Conservation (phyloP, 2,888 invertebrate genomes). For the Ichneumoninae sp. region DNA sequence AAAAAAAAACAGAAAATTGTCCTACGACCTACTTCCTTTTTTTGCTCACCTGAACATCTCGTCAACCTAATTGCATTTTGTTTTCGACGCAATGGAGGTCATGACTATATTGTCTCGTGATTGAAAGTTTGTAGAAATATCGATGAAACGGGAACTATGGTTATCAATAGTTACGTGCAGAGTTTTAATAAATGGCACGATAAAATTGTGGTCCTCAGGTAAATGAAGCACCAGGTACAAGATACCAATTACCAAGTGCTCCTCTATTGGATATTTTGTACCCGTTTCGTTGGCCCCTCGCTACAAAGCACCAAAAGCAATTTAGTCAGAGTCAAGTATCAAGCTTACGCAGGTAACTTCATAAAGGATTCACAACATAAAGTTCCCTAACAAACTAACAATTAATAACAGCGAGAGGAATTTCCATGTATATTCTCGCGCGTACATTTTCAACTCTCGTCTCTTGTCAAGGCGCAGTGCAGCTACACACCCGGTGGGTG, state of each 20-base stretch:
- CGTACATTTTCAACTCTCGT: constrained; percentile 35
- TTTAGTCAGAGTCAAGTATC: constrained; percentile 22
- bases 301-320: constrained; percentile 29
- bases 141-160: not conserved
- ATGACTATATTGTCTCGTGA: not conserved
- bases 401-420: constrained; percentile 24
- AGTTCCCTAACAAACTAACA: constrained; percentile 54
- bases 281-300: not conserved
- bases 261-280: not conserved
- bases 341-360: constrained; percentile 35
- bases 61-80: constrained; percentile 9
- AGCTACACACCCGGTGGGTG: constrained; percentile 6
- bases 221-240: not conserved
- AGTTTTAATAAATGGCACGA: not conserved
- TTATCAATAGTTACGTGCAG: not conserved
- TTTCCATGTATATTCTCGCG: constrained; percentile 1
- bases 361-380: constrained; percentile 59
- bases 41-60: constrained; percentile 8
- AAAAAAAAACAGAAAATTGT: not conserved
- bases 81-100: not conserved
- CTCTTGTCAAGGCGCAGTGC: not conserved
- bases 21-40: not conserved
- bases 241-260: not conserved
- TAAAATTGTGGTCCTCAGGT: not conserved
- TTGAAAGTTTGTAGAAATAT: not conserved